Conservation (phyloP, 2,888 invertebrate species). For the Xanthostigma xanthostigma region DNA sequence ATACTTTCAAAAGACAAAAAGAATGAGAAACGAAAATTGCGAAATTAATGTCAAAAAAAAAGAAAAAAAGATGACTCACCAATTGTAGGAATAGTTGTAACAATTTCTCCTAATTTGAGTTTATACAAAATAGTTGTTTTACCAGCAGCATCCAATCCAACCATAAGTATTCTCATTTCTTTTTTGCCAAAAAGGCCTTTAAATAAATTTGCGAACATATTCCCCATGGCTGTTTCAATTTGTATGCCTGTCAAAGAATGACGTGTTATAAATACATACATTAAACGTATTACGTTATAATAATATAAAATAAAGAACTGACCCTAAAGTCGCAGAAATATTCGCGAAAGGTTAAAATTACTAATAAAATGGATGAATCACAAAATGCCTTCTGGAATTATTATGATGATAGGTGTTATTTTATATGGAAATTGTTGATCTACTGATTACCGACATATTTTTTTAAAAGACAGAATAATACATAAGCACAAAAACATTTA, state of each 20-base stretch:
- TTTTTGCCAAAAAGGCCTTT: conserved; percentile 99
- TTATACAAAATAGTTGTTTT: conserved; percentile 99
- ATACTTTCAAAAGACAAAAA: not conserved
- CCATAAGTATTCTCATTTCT: conserved; percentile 99
- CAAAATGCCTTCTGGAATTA: no score
- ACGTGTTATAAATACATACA: conserved; percentile 3
- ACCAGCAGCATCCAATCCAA: conserved; percentile 98
- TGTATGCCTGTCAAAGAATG: conserved; percentile 20
- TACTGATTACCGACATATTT: no score
- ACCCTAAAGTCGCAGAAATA: conserved; percentile 24
- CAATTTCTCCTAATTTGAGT: conserved; percentile 99
- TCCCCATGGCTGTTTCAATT: conserved; percentile 72
- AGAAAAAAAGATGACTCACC: conserved; percentile 50
- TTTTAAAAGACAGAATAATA: no score
- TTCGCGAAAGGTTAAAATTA: not conserved
- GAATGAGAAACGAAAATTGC: not conserved
- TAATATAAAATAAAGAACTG: conserved; percentile 14
- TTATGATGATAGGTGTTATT: no score
- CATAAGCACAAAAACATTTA: no score
- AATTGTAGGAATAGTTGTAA: conserved; percentile 99
- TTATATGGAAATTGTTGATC: no score
- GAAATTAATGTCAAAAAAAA: conserved; percentile 1
- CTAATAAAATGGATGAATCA: no score
- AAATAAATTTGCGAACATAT: conserved; percentile 93
- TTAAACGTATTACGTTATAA: not conserved